Base-by-base conservation (phyloP, 2,113 vertebrate genomes). In the Chrysemys picta region DNA sequence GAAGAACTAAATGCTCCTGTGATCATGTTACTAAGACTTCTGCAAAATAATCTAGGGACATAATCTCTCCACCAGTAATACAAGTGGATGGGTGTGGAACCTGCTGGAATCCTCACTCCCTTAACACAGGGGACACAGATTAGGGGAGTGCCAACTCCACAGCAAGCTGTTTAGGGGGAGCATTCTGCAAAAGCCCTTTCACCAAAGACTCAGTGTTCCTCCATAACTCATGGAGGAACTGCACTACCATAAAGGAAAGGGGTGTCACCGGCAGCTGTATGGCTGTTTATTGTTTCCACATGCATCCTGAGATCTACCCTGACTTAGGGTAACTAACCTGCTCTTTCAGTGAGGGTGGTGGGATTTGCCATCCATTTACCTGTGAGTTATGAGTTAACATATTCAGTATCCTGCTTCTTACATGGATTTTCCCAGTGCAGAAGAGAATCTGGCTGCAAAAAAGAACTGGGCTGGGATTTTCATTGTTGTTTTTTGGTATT, bases 181-280 rank as follows among this genome's bases (percentile, higher is more conserved):
- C 29, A 65, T 16, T 83, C 8, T 54, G 76, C 47, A 87, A 92
- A 95, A 50, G 6, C 22, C n/a, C 75, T 3, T 1, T 31, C 6
- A 2, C 1, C 4, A 5, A 54, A 93, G 31, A 12, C 4, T 10
- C 82, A 12, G 0, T 0, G 1, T 0, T 49, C 49, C 11, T 17
- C 24, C 52, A 19, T 3, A 1, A 21, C 13, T 89, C 65, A 59
- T 42, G 13, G 19, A 53, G 38, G 0, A 54, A 4, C 11, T 29
- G 3, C n/a, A 27, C 42, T 76, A 13, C 10, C 38, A 42, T 45
- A 25, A 45, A 42, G 42, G n/a, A 12, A n/a, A 69, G 31, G 62
- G 16, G 16, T 19, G 62, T 35, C 10, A 29, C 19, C 45, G 5
- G 5, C 24, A 47, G 38, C 24, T 27, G 24, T 78, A 47, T 4